Evolutionary conservation across 2,113 vertebrate genomes (phyloP), one percentile per base, ranked within the genome.

Genomic region (Myrmecophaga tridactyla): DNA sequence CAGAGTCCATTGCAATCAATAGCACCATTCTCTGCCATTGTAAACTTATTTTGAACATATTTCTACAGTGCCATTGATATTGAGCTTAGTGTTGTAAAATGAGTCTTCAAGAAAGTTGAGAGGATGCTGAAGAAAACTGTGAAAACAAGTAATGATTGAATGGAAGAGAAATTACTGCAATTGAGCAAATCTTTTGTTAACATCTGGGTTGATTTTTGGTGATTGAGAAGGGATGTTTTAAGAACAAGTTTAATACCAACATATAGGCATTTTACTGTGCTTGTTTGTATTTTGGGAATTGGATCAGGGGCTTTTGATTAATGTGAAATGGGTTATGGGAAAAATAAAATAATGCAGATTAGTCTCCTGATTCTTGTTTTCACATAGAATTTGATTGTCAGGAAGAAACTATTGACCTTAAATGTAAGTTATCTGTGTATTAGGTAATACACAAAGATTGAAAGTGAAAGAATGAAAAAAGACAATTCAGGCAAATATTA

Each of bases 191-290:
- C 48, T 88, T 41, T 86, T 65, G 73, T 83, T 85, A 90, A 94
- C n/a, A 82, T 15, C 3, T 27, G 10, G 62, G 65, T 18, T 86
- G 43, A 39, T 34, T 85, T 95, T 63, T 72, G 48, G 76, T 83
- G 70, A 87, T 43, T 80, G 81, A 96, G 56, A 92, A 86, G n/a
- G 41, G 39, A 85, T 72, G 23, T 69, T 93, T 92, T 69, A 83
- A 96, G 29, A 70, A 73, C 15, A 60, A 81, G 77, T 92, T 84
- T 94, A 58, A 58, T 46, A 70, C 23, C 80, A 53, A 82, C 34
- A 75, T 51, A 65, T 14, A 90, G 27, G 18, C 27, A 81, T 80
- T 96, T 95, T 67, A n/a, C 31, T 81, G 7, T 58, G 31, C 70
- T 53, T 69, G 48, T 81, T 89, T 92, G 62, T 77, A 51, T 77